Evolutionary conservation across 1,140 invertebrate genomes (phyloP), one percentile per base, ranked within the genome.

Genomic region (Aradophagus sp.): DNA sequence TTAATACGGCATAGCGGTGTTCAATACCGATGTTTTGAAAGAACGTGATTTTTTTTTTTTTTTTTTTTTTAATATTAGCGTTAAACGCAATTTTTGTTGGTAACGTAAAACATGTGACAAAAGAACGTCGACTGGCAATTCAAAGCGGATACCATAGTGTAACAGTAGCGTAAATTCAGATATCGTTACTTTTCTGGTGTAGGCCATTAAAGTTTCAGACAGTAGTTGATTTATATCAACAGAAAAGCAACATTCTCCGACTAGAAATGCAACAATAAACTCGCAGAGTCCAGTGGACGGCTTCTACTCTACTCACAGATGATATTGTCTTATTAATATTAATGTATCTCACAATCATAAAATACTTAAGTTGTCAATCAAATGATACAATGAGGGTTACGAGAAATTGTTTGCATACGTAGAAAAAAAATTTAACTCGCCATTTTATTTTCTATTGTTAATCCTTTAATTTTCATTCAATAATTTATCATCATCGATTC

Each of bases 261-360:
- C 13, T 29, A 36, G 56, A 32, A 42, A 14, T 44, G n/a, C n/a
- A n/a, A n/a, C n/a, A 68, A 70, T 45, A 19, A 67, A 74, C 39
- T 59, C 27, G 32, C 70, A 59, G 48, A 75, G 76, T 68, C 76
- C 77, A 77, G 50, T 80, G 80, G 82, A 84, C 80, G 82, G 79
- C 71, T 77, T 67, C 77, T 80, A 82, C 63, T 61, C 77, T 81
- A 80, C 74, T 74, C 50, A 72, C 79, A 74, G 16, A 66, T 53
- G 38, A 53, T 53, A 53, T 63, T 63, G 41, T 55, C 50, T 65
- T 52, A 65, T 11, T 27, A 26, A 45, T 55, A 55, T 27, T 65
- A 15, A 52, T 56, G 41, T 45, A 45, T 52, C 11, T 56, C 29
- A 34, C 50, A 52, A 53, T 61, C n/a, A n/a, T n/a, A n/a, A n/a